A percentile compares a stretch with the other conserved stretches of the same genome.
Evolutionary conservation across 1,140 invertebrate species (phyloP).

Genomic region (Drosophila parvula): DNA sequence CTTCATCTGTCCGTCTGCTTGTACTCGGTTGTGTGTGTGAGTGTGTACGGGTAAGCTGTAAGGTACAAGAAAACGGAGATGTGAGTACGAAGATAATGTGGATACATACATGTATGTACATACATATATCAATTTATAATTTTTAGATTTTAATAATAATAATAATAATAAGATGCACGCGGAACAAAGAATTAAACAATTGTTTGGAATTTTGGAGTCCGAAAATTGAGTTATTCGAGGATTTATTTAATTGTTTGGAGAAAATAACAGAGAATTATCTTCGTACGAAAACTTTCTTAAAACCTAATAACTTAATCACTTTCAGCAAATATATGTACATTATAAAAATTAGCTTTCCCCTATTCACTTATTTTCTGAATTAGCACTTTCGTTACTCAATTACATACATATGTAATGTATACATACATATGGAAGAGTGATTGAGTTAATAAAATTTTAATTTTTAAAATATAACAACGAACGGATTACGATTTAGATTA

Average conservation of each 20-base stretch:
- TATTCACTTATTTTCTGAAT: background rate
- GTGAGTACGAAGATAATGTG: slow-evolving; percentile 13
- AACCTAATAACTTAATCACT: background rate
- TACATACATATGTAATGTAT: too few relatives aligned
- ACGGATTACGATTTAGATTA: background rate
- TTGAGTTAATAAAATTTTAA: background rate
- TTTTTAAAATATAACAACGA: background rate
- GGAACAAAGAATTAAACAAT: too few relatives aligned
- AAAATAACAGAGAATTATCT: too few relatives aligned
- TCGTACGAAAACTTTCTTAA: too few relatives aligned
- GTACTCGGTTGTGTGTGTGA: slow-evolving; percentile 12
- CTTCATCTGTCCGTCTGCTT: slow-evolving; percentile 44
- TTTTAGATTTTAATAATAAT: too few relatives aligned
- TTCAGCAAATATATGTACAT: background rate
- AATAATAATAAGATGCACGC: too few relatives aligned
- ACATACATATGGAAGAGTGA: too few relatives aligned
- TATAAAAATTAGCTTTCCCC: background rate
- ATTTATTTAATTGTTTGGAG: too few relatives aligned
- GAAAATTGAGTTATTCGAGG: too few relatives aligned
- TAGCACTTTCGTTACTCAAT: background rate
- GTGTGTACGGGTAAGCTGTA: slow-evolving; percentile 37
- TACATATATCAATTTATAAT: too few relatives aligned
- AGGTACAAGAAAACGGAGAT: slow-evolving; percentile 28
- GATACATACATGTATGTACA: too few relatives aligned
- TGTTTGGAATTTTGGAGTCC: too few relatives aligned